phyloP scores from a whole-genome alignment of 2,888 invertebrate species.

The Thelaira solivaga region DNA sequence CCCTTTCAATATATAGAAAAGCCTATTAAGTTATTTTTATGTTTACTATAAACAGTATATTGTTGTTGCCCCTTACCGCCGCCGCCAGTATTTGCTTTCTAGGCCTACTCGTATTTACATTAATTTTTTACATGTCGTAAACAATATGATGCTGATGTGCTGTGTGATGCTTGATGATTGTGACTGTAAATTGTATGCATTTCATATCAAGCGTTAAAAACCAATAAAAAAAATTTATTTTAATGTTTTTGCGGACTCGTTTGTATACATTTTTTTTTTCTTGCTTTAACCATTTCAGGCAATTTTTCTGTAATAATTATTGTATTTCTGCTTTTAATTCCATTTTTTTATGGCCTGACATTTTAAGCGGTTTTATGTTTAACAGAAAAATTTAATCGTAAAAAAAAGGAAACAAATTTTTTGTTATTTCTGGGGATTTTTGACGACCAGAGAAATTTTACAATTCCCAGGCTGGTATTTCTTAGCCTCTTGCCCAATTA shows the following conservation, averaged over 20 bases:
- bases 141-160: neutral
- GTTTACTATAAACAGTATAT: neutral
- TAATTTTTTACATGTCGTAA: neutral
- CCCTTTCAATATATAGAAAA: neutral
- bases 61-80: neutral
- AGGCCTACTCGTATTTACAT: neutral
- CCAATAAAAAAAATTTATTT: constrained; percentile 33
- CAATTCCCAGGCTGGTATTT: constrained; percentile 8
- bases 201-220: constrained; percentile 41
- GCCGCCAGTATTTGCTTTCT: neutral
- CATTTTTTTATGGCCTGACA: neutral
- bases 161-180: constrained; percentile 1
- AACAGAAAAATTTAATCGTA: neutral
- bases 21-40: constrained; percentile 1
- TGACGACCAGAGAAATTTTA: constrained; percentile 33
- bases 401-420: neutral
- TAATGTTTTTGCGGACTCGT: too few relatives aligned
- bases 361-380: neutral
- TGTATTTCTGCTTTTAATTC: neutral
- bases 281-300: constrained; percentile 4
- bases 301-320: neutral
- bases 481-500: constrained; percentile 7
- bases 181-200: constrained; percentile 21
- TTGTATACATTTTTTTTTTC: too few relatives aligned
- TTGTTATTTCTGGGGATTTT: neutral